Conservation (phyloP, 2,888 invertebrate genomes). For the Mactromeris polynyma region DNA sequence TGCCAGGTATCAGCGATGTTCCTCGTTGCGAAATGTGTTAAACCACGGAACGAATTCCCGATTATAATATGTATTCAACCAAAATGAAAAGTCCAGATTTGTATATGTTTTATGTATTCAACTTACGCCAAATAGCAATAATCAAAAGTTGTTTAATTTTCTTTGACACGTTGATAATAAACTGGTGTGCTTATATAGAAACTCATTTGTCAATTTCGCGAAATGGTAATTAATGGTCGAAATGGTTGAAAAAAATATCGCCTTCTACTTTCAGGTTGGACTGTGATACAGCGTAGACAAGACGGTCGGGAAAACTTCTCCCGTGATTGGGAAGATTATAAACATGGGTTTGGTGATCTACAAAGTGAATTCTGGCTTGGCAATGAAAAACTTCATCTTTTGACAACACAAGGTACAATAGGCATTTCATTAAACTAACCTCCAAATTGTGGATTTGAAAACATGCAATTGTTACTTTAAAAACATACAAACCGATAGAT, state of each 20-base stretch:
- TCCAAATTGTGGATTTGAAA: background rate
- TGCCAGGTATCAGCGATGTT: too few relatives aligned
- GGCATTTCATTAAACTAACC: background rate
- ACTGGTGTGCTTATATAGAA: background rate
- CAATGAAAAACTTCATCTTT: slow-evolving; percentile 93
- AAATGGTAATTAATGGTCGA: background rate
- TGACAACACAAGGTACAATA: slow-evolving; percentile 89
- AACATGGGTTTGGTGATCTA: slow-evolving; percentile 92
- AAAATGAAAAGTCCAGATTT: too few relatives aligned
- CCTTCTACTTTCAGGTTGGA: slow-evolving; percentile 89
- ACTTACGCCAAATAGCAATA: too few relatives aligned
- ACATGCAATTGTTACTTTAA: background rate
- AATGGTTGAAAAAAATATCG: background rate
- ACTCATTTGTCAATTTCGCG: background rate
- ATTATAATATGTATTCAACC: too few relatives aligned
- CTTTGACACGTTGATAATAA: slow-evolving; percentile 2
- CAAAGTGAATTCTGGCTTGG: slow-evolving; percentile 96
- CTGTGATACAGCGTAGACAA: slow-evolving; percentile 93
- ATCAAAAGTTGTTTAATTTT: background rate
- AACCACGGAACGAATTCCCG: too few relatives aligned
- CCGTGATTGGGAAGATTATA: slow-evolving; percentile 94
- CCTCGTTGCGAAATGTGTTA: too few relatives aligned
- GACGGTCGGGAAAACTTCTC: slow-evolving; percentile 95
- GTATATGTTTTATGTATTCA: too few relatives aligned
- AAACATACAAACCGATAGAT: background rate